phyloP scores from a whole-genome alignment of 2,888 invertebrate genomes.

The Rhagophthalmus giganteus region DNA sequence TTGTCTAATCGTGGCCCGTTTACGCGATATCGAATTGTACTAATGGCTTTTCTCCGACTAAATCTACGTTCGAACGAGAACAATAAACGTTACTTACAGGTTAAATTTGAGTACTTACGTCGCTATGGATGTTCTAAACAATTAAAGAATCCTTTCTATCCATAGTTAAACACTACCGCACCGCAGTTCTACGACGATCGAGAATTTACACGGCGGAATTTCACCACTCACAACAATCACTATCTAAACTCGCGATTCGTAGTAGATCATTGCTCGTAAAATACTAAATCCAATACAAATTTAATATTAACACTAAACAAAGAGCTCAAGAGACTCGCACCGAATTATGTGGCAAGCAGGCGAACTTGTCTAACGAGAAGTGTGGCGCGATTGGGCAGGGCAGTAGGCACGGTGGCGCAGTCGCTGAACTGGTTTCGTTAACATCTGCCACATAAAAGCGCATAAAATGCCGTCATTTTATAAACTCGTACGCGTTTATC shows the following conservation, averaged over 20 bases:
- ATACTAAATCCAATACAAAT: too few species aligned
- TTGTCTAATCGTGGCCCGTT: too few species aligned
- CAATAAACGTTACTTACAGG: too few species aligned
- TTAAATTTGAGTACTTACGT: too few species aligned
- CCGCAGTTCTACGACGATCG: too few species aligned
- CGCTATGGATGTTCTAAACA: too few species aligned
- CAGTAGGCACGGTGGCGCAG: slow-evolving; percentile 44
- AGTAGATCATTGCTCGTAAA: slow-evolving; percentile 9
- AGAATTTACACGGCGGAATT: slow-evolving; percentile 16
- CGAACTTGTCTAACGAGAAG: slow-evolving; percentile 49
- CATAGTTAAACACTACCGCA: too few species aligned
- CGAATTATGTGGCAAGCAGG: slow-evolving; percentile 40
- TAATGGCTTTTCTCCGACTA: too few species aligned
- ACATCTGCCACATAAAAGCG: slow-evolving; percentile 28
- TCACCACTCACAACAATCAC: slow-evolving; percentile 24
- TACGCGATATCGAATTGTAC: too few species aligned
- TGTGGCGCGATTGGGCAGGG: slow-evolving; percentile 50
- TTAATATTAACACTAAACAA: slow-evolving; percentile 41
- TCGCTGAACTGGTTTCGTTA: slow-evolving; percentile 35
- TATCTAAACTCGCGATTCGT: slow-evolving; percentile 22
- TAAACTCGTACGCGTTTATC: slow-evolving; percentile 4
- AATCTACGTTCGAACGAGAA: too few species aligned
- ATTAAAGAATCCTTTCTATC: too few species aligned
- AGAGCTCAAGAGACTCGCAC: slow-evolving; percentile 40
- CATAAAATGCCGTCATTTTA: slow-evolving; percentile 21